These are phyloP conservation scores for Bungarus multicinctus DNA, from an alignment of 2,113 vertebrate species.

Conservation along the genomic window DNA sequence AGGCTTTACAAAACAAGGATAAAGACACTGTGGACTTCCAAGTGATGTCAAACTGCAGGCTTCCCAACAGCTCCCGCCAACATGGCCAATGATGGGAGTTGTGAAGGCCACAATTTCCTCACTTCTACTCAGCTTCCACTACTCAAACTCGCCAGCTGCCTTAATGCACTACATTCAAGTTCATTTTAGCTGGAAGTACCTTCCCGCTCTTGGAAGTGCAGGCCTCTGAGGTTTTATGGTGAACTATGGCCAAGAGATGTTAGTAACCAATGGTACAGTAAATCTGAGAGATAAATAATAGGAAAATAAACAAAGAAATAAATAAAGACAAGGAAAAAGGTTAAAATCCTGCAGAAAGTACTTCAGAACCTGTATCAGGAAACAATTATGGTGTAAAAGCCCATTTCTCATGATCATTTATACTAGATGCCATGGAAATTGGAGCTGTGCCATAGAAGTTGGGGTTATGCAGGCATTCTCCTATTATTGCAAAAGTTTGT, in stretches of 20 bases:
- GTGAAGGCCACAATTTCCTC: background rate
- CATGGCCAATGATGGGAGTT: background rate
- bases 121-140: background rate
- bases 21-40: background rate
- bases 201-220: background rate
- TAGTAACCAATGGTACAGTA: background rate
- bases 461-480: background rate
- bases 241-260: background rate
- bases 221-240: background rate
- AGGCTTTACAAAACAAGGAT: background rate
- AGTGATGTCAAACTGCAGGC: background rate
- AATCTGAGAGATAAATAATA: background rate
- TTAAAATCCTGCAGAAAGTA: background rate
- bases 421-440: background rate
- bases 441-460: background rate
- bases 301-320: background rate
- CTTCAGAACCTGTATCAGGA: background rate
- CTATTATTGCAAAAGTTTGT: background rate
- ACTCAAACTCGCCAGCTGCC: background rate
- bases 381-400: background rate
- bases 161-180: background rate
- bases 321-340: background rate
- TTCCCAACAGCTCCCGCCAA: background rate
- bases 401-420: background rate
- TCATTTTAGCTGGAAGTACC: background rate